Percentiles rank a stretch among this genome's conserved stretches.
Conservation (phyloP, 2,797 vertebrate species). For the Anas georgica region DNA sequence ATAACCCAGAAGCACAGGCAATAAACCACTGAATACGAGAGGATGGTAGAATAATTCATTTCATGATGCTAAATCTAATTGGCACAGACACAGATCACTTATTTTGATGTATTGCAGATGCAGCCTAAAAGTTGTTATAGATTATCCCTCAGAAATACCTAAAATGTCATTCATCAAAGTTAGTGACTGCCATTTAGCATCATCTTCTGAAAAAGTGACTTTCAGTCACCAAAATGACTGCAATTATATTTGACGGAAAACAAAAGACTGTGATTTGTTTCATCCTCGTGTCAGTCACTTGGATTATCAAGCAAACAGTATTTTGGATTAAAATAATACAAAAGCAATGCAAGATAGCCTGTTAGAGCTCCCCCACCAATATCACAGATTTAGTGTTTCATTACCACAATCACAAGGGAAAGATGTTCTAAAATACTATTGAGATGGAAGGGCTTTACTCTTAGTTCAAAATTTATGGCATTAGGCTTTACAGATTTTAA, state of each 20-base stretch:
- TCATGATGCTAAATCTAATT: neutral
- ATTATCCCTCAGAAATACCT: neutral
- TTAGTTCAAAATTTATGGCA: rapidly evolving
- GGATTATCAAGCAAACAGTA: neutral
- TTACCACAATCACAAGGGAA: neutral
- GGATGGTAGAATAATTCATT: neutral
- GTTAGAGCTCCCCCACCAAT: neutral
- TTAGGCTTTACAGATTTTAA: neutral
- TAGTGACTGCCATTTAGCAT: neutral
- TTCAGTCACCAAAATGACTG: neutral
- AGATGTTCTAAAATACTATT: rapidly evolving
- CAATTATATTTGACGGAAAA: neutral
- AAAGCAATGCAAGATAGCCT: neutral
- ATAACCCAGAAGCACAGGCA: neutral
- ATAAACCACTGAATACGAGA: neutral
- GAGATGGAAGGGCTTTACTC: no score
- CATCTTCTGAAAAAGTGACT: neutral
- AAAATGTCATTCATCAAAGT: neutral
- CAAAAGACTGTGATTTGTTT: neutral
- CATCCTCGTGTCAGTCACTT: neutral
- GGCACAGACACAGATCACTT: neutral
- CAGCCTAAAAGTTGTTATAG: neutral
- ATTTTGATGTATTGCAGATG: neutral
- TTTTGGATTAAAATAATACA: neutral
- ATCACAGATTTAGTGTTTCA: neutral